Evolutionary conservation across 37 sponge, comb jelly and placozoan genomes (phyloP).

Genomic region (Cladorhizidae sp.): DNA sequence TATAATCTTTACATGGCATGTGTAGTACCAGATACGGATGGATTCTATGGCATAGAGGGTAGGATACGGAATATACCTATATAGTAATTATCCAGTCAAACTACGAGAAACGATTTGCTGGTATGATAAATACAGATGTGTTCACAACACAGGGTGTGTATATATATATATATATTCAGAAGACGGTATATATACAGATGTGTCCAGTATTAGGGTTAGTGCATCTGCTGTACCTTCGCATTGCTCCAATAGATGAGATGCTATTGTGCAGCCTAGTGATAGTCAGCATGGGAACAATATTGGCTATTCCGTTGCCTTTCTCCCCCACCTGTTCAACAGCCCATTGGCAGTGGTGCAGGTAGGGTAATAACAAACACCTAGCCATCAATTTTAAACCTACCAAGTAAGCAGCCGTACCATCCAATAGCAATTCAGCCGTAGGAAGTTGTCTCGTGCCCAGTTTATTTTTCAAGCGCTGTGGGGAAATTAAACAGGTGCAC

Average conservation of each 20-base stretch:
- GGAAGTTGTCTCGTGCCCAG: conserved; percentile 96
- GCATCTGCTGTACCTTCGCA: conserved; percentile 74
- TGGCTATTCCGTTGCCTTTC: conserved; percentile 64
- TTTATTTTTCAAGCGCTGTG: conserved; percentile 89
- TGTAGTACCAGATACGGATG: no score
- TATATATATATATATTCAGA: no score
- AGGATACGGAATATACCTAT: no score
- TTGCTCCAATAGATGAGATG: conserved; percentile 63
- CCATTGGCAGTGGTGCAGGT: neutral
- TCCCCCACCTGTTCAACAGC: conserved; percentile 45
- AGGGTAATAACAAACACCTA: neutral
- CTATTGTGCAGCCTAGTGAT: conserved; percentile 92
- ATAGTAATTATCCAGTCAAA: no score
- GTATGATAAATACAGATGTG: no score
- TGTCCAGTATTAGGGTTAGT: no score
- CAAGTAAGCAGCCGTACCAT: conserved; percentile 68
- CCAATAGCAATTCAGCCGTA: conserved; percentile 90
- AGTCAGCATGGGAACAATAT: conserved; percentile 84
- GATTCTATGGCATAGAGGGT: no score
- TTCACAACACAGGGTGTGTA: no score
- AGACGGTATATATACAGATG: no score
- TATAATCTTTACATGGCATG: no score
- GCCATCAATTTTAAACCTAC: conserved; percentile 10
- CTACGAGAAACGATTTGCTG: no score
- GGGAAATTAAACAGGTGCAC: no score